Conservation (phyloP, 1,140 invertebrate genomes). For the Hyphantria cunea region DNA sequence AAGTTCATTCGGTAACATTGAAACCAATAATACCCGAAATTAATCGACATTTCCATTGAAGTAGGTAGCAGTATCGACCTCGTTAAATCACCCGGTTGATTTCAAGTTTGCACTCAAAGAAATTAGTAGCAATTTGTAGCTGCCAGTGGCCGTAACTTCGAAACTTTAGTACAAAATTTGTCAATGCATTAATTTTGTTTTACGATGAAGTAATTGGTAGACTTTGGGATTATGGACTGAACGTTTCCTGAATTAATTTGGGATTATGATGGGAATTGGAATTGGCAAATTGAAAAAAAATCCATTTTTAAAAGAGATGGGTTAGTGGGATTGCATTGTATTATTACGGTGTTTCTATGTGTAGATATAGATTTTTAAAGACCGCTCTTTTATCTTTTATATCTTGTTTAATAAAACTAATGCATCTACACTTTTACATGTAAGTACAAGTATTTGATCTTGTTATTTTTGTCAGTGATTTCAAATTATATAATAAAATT, state of each 20-base stretch:
- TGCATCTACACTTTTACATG: too few relatives aligned
- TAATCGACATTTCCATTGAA: constrained; percentile 19
- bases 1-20: too few relatives aligned
- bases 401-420: too few relatives aligned
- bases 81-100: constrained; percentile 33
- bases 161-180: constrained; percentile 23
- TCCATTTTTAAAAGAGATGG: too few relatives aligned
- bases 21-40: constrained; percentile 1
- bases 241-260: constrained; percentile 15
- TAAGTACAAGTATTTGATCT: too few relatives aligned
- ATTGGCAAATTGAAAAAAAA: background rate
- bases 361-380: too few relatives aligned
- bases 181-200: constrained; percentile 31
- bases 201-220: constrained; percentile 22
- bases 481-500: too few relatives aligned
- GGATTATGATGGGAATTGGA: constrained; percentile 9
- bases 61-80: constrained; percentile 12
- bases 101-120: constrained; percentile 40
- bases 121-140: constrained; percentile 44
- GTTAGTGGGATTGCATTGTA: too few relatives aligned
- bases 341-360: too few relatives aligned
- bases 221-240: constrained; percentile 20
- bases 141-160: constrained; percentile 27
- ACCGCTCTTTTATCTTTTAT: too few relatives aligned
- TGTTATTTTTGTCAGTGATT: too few relatives aligned